phyloP scores from a whole-genome alignment of 2,797 vertebrate species.

The Malacoraja senta region DNA sequence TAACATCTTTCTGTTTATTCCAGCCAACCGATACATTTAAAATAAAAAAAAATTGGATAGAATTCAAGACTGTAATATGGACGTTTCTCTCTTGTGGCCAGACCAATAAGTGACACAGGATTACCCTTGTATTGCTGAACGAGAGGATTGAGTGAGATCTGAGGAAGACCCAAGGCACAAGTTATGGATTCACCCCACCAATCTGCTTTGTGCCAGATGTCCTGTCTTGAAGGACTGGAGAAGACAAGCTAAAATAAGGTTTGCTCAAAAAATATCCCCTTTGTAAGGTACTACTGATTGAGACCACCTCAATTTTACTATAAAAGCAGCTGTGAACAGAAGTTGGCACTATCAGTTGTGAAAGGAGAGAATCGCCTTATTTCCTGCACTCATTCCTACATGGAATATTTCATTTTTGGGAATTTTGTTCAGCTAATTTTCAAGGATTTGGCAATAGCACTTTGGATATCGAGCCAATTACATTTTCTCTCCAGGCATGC shows the following conservation, averaged over 20 bases:
- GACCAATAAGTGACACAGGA: not conserved
- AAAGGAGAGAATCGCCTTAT: not conserved
- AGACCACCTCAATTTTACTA: not conserved
- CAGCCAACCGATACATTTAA: not conserved
- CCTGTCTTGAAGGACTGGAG: not conserved
- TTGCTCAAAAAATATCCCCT: not conserved
- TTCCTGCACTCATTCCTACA: not conserved
- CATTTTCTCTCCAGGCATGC: conserved; percentile 28
- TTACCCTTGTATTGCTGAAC: not conserved
- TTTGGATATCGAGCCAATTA: conserved; percentile 15
- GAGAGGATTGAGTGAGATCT: not conserved
- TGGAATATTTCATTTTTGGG: not conserved
- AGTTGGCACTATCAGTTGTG: too few species aligned
- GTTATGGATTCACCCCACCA: not conserved
- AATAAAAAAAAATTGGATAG: not conserved
- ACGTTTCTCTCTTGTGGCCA: not conserved
- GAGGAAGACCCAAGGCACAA: not conserved
- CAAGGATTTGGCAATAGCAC: not conserved
- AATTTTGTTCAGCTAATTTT: not conserved
- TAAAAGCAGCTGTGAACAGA: not conserved
- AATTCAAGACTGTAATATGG: not conserved
- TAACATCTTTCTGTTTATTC: not conserved
- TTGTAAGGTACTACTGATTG: not conserved
- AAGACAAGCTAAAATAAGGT: not conserved
- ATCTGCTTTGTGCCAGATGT: not conserved